Evolutionary conservation across 2,888 invertebrate species (phyloP), one percentile per base, ranked within the genome.

Genomic region (Trachelus iudaicus): DNA sequence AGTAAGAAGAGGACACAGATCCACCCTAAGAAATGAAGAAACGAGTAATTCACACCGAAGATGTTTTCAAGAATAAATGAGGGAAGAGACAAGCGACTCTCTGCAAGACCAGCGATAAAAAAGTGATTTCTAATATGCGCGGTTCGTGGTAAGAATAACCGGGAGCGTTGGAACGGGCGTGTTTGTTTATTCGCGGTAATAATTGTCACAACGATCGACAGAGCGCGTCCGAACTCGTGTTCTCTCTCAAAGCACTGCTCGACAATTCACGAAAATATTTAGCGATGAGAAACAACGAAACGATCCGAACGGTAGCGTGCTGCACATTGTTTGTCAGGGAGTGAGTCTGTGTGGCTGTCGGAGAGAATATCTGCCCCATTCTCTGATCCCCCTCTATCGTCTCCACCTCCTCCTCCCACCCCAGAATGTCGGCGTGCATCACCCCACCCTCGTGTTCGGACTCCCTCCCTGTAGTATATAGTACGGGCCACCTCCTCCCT

Each of bases 281-380:
- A 31, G 31, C 2, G 11, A 56, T 34, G 35, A 34, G 34, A 34
- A 30, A 37, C 13, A 34, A 79, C 86, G 89, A 88, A 81, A 85
- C 87, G 88, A 86, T 87, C 85, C 85, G 87, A 85, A 86, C 88
- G 90, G 87, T 86, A 86, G 88, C 90, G 90, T 88, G 88, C 85
- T 84, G 87, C 87, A 88, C 90, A 90, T 90, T 91, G 91, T 89
- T 88, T 87, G 87, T 81, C 87, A 81, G 84, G 84, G 77, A 78
- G 77, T 78, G 79, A 82, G 82, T 80, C 79, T 82, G 79, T 80
- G 83, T 80, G 83, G 81, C 81, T 81, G 37, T 79, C 80, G 81
- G 83, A 79, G 80, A 35, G 56, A 76, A 80, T 80, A 82, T 31
- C 34, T 71, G 34, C 79, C 79, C 81, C 76, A 56, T 73, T 34